Evolutionary conservation across 1,140 invertebrate species (phyloP).

Genomic region (Microplitis mediator): DNA sequence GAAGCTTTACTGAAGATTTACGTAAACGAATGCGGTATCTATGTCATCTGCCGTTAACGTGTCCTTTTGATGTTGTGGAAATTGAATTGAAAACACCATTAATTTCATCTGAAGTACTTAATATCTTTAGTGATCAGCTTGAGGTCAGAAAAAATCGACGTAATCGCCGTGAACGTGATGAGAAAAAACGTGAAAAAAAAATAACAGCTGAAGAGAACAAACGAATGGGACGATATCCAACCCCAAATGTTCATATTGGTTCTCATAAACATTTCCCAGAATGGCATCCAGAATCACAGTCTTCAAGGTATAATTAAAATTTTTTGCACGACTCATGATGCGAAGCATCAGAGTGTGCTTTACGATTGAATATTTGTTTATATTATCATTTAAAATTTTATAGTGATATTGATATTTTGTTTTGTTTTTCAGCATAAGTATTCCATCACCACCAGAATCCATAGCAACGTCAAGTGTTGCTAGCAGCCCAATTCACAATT

Average conservation of each 20-base stretch:
- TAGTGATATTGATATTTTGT: not conserved
- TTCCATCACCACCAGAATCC: conserved; percentile 42
- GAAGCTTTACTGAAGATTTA: conserved; percentile 82
- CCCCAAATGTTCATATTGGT: conserved; percentile 66
- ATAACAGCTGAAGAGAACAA: conserved; percentile 75
- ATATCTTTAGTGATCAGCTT: conserved; percentile 74
- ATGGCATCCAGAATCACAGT: conserved; percentile 57
- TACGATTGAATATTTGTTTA: no score
- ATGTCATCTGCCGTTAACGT: conserved; percentile 87
- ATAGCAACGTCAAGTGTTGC: conserved; percentile 41
- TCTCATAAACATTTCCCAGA: conserved; percentile 73
- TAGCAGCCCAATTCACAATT: conserved; percentile 44
- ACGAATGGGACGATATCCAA: conserved; percentile 69
- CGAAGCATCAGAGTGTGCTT: no score
- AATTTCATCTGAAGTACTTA: conserved; percentile 71
- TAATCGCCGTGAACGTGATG: conserved; percentile 70
- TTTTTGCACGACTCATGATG: not conserved
- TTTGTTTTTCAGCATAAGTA: conserved; percentile 30
- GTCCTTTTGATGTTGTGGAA: conserved; percentile 89
- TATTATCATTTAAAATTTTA: not conserved
- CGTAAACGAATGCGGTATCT: conserved; percentile 80
- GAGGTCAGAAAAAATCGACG: conserved; percentile 68
- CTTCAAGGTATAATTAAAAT: conserved; percentile 45
- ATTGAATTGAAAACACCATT: conserved; percentile 76
- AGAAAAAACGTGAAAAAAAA: conserved; percentile 72